Evolutionary conservation across 2,888 invertebrate species (phyloP).

Genomic region (Anthrax anthrax): DNA sequence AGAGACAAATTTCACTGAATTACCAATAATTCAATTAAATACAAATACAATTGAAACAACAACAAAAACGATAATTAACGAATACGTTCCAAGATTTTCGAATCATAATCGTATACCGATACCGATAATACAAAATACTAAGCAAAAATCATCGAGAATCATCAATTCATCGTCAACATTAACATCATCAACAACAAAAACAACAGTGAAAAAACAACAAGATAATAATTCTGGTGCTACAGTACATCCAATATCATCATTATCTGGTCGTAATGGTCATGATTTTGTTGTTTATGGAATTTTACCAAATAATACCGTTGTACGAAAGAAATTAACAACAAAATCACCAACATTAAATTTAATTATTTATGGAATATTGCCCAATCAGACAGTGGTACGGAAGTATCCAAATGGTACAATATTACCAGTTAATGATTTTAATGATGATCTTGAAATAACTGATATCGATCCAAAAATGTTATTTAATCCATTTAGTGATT

Average conservation of each 20-base stretch:
- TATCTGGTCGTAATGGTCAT: conserved; percentile 46
- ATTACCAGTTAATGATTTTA: conserved; percentile 47
- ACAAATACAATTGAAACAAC: conserved; percentile 5
- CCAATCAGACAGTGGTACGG: conserved; percentile 65
- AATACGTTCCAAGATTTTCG: conserved; percentile 13
- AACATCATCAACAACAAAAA: conserved; percentile 37
- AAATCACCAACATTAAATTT: conserved; percentile 48
- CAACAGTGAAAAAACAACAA: conserved; percentile 12
- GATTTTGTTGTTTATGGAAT: conserved; percentile 64
- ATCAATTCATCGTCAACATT: conserved; percentile 36
- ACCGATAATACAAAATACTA: conserved; percentile 11
- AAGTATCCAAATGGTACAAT: conserved; percentile 68
- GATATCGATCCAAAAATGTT: conserved; percentile 45
- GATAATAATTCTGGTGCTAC: too few relatives aligned
- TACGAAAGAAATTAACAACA: conserved; percentile 45
- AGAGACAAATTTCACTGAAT: not conserved
- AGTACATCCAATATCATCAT: conserved; percentile 33
- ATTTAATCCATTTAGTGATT: conserved; percentile 38
- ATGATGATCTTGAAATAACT: conserved; percentile 41
- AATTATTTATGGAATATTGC: conserved; percentile 56
- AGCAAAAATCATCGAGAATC: too few relatives aligned
- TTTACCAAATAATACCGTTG: conserved; percentile 63
- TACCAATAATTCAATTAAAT: not conserved
- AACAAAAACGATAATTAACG: conserved; percentile 10
- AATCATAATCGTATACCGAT: conserved; percentile 13